Evolutionary conservation across 2,113 vertebrate genomes (phyloP).

Genomic region (Psilopsiagon aurifrons): DNA sequence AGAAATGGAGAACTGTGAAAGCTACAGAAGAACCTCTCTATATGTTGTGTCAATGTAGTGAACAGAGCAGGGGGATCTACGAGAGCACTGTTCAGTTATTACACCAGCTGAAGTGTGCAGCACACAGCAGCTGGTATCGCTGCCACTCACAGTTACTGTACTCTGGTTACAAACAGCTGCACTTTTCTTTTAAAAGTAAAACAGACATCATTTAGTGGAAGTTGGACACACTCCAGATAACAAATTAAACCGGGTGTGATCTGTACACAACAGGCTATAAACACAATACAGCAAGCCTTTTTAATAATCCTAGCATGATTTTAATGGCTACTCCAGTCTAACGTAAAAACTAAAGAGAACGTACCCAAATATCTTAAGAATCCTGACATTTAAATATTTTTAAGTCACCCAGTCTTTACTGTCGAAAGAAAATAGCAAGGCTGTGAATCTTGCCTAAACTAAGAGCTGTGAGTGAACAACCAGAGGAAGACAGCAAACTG

Average conservation of each 20-base stretch:
- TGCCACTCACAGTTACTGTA: background rate
- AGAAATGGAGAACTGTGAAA: background rate
- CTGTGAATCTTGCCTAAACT: background rate
- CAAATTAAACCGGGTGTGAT: background rate
- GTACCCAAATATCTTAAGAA: background rate
- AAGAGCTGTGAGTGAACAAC: background rate
- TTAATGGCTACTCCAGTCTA: background rate
- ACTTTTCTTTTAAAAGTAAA: background rate
- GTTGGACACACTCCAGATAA: slow-evolving; percentile 10
- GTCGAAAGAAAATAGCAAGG: background rate
- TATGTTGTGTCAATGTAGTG: background rate
- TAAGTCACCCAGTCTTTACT: background rate
- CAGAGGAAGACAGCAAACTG: background rate
- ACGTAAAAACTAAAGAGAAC: background rate
- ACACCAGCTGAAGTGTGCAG: background rate
- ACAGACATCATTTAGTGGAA: background rate
- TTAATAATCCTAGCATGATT: background rate
- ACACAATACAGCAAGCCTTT: background rate
- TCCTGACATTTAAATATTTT: background rate
- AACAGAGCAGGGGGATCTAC: background rate
- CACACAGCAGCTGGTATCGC: background rate
- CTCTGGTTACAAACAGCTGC: slow-evolving; percentile 40
- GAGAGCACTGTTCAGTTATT: background rate
- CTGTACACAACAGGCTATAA: background rate
- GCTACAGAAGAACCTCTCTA: background rate